Percentiles rank a stretch among this genome's conserved stretches.
Conservation (phyloP, 23 tunicate genomes). For the Oikopleura vanhoeffeni region DNA sequence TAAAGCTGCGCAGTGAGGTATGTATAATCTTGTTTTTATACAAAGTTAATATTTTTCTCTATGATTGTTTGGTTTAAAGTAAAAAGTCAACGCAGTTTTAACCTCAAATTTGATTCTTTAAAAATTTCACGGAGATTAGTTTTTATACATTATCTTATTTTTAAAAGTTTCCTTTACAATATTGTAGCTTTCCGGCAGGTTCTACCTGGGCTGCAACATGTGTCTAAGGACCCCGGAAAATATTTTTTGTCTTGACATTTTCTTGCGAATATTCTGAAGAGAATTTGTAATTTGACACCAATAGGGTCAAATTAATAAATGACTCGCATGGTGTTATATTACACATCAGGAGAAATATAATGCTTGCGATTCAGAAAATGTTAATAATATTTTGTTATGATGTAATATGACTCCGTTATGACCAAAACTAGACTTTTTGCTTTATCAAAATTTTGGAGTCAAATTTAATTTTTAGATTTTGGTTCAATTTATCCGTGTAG, state of each 20-base stretch:
- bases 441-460: background rate
- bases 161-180: no score
- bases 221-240: background rate
- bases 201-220: background rate
- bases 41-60: no score
- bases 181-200: no score
- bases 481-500: background rate
- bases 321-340: no score
- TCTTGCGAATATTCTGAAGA: background rate
- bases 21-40: no score
- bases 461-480: background rate
- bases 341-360: no score
- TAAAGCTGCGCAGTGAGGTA: constrained; percentile 55
- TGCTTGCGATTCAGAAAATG: no score
- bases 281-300: no score
- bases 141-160: no score
- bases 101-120: background rate
- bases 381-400: no score
- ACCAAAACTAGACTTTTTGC: background rate
- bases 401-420: background rate
- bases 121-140: no score
- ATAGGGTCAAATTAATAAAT: no score
- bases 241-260: background rate
- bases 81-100: background rate
- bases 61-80: background rate